These are phyloP conservation scores for Parnassius glacialis DNA, from an alignment of 2,888 invertebrate genomes.

Conservation along the genomic window DNA sequence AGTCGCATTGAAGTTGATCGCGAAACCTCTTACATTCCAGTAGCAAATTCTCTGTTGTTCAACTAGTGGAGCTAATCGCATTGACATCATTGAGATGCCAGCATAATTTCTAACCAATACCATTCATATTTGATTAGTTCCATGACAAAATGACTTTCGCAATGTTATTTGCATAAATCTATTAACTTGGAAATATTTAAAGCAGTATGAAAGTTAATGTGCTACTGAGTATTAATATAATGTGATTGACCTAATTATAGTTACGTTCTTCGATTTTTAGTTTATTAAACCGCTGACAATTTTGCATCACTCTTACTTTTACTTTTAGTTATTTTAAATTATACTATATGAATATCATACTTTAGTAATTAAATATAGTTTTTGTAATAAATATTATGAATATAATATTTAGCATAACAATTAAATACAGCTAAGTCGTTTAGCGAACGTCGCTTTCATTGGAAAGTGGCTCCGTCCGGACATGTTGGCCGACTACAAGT, in stretches of 20 bases:
- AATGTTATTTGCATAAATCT: no score
- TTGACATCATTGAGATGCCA: neutral
- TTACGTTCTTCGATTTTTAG: no score
- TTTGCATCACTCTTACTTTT: no score
- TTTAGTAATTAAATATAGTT: neutral
- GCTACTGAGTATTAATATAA: no score
- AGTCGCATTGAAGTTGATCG: slow-evolving; percentile 38
- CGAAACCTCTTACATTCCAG: slow-evolving; percentile 18
- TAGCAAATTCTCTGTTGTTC: slow-evolving; percentile 11
- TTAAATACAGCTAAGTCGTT: slow-evolving; percentile 13
- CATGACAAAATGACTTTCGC: no score
- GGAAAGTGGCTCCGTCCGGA: slow-evolving; percentile 66
- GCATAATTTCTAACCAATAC: neutral
- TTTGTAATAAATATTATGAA: slow-evolving; percentile 3
- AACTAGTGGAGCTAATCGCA: slow-evolving; percentile 20
- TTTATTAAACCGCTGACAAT: no score
- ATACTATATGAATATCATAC: no score
- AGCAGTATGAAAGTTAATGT: no score
- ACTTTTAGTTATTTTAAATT: no score
- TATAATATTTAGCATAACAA: slow-evolving; percentile 1
- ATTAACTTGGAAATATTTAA: no score
- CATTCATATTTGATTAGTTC: no score
- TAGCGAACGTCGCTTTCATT: slow-evolving; percentile 62
- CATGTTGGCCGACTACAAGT: slow-evolving; percentile 45
- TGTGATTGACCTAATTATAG: no score